phyloP scores from a whole-genome alignment of 1,140 invertebrate species.

The Pogonomyrmex barbatus region DNA sequence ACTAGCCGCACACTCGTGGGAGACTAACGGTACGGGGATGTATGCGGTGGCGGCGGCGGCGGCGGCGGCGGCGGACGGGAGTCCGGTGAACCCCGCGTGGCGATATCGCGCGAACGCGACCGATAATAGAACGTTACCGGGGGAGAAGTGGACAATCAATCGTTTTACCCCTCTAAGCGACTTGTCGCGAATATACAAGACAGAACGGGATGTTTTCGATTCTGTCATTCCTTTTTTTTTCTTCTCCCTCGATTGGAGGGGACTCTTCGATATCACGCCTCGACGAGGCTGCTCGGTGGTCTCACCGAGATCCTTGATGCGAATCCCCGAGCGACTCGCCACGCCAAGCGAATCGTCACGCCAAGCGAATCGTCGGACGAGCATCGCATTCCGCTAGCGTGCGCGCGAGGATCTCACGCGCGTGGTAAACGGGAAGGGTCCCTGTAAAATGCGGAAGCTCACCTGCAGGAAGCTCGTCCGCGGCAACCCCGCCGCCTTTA shows the following conservation, averaged over 20 bases:
- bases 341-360: too few relatives aligned
- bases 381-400: not conserved
- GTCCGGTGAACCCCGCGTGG: not conserved
- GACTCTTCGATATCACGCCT: too few relatives aligned
- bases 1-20: not conserved
- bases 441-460: not conserved
- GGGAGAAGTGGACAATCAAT: constrained; percentile 21
- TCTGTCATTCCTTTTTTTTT: not conserved
- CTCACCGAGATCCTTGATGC: too few relatives aligned
- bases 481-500: not conserved
- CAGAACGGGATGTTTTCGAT: constrained; percentile 7
- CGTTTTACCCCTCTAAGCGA: constrained; percentile 2
- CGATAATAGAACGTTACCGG: not conserved
- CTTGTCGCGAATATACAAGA: not conserved
- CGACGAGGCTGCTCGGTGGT: too few relatives aligned
- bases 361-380: not conserved
- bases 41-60: too few relatives aligned
- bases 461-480: constrained; percentile 15
- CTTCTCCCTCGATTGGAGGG: too few relatives aligned
- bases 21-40: constrained; percentile 1
- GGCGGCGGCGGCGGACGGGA: not conserved
- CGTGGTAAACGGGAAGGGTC: not conserved
- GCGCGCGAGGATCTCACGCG: not conserved
- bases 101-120: not conserved
- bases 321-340: too few relatives aligned